A percentile compares a stretch with the other conserved stretches of the same genome.
Conservation (phyloP, 2,888 invertebrate species). For the Amiota minor region DNA sequence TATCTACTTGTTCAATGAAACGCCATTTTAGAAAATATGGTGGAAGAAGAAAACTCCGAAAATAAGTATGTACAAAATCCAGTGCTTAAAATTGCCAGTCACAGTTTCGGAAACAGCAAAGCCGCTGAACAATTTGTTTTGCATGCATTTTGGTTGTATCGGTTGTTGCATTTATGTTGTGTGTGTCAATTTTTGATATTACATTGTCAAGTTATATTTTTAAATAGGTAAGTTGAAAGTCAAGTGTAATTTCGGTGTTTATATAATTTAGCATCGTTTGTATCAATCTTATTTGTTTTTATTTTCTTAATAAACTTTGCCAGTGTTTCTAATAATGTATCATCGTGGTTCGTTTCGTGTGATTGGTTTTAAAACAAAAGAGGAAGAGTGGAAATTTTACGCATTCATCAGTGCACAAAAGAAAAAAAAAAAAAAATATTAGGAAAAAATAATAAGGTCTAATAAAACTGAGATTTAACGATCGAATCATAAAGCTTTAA, state of each 20-base stretch:
- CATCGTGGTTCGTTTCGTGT: constrained; percentile 29
- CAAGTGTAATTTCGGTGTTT: too few species aligned
- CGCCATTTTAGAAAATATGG: constrained; percentile 57
- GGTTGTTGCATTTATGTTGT: too few species aligned
- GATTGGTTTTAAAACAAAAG: constrained; percentile 39
- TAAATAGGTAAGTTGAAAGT: not conserved
- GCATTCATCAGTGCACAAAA: constrained; percentile 40
- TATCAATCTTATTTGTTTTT: too few species aligned
- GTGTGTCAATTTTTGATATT: not conserved
- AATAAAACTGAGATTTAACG: constrained; percentile 29
- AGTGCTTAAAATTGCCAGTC: constrained; percentile 23
- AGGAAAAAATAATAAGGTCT: constrained; percentile 25
- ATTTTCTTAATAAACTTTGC: too few species aligned
- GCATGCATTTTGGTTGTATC: not conserved
- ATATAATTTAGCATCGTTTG: too few species aligned
- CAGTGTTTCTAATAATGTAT: too few species aligned
- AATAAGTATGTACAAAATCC: constrained; percentile 38
- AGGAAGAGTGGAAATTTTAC: constrained; percentile 47
- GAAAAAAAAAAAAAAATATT: too few species aligned
- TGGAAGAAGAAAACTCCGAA: constrained; percentile 44
- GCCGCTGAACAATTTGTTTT: too few species aligned
- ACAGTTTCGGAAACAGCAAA: too few species aligned
- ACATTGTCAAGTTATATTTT: not conserved
- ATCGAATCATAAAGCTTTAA: constrained; percentile 14
- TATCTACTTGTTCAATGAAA: constrained; percentile 49